phyloP scores from a whole-genome alignment of 2,888 invertebrate species.

The Nasonovia ribisnigri region DNA sequence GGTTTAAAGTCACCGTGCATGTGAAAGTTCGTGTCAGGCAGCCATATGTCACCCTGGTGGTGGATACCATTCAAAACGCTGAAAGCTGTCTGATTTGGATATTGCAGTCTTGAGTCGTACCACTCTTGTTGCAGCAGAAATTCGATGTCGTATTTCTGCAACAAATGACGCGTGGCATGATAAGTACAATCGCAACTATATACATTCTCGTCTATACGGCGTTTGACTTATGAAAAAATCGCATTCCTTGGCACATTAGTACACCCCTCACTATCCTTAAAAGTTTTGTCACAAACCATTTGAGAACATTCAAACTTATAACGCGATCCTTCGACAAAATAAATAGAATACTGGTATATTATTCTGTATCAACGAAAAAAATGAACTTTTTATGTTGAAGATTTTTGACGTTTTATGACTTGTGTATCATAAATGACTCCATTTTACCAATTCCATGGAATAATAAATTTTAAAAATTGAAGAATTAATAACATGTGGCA shows the following conservation, averaged over 20 bases:
- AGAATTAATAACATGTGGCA: neutral
- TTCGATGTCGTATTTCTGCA: constrained; percentile 95
- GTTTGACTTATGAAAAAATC: neutral
- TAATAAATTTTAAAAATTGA: neutral
- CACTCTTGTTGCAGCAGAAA: constrained; percentile 94
- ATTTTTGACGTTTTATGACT: neutral
- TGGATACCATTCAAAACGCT: constrained; percentile 92
- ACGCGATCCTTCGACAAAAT: neutral
- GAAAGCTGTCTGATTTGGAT: constrained; percentile 88
- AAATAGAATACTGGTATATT: neutral
- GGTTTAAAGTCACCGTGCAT: constrained; percentile 97
- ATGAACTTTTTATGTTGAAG: neutral
- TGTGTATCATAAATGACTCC: neutral
- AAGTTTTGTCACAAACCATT: neutral
- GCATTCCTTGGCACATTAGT: neutral
- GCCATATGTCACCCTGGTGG: constrained; percentile 92
- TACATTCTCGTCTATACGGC: neutral
- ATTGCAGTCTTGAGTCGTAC: constrained; percentile 90
- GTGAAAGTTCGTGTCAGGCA: constrained; percentile 95
- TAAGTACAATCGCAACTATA: neutral
- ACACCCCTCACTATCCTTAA: neutral
- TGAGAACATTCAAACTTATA: neutral
- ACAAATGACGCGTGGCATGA: neutral
- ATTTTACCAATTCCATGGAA: neutral
- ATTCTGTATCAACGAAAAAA: neutral